A percentile compares a stretch with the other conserved stretches of the same genome.
Evolutionary conservation across 2,888 invertebrate genomes (phyloP).

Genomic region (Drosophila nr. perissopoda): DNA sequence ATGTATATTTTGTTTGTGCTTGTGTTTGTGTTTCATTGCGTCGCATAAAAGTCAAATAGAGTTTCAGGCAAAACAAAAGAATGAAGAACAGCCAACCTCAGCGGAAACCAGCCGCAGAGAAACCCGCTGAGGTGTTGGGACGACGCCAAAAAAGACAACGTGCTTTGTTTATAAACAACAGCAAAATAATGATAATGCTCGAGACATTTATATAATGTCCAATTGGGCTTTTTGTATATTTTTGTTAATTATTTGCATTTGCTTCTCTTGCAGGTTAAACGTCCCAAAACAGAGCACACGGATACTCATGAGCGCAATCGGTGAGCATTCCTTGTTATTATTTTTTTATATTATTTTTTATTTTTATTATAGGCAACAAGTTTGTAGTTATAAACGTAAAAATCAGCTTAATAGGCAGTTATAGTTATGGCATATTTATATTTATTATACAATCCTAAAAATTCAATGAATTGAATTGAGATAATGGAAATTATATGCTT

Average conservation of each 20-base stretch:
- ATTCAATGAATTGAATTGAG: neutral
- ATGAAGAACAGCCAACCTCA: constrained; percentile 33
- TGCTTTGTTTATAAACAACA: constrained; percentile 72
- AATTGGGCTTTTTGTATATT: constrained; percentile 1
- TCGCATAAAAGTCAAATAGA: constrained; percentile 44
- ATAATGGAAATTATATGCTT: neutral
- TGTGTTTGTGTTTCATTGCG: constrained; percentile 28
- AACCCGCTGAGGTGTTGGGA: constrained; percentile 53
- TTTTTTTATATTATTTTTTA: neutral
- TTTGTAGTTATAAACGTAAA: neutral
- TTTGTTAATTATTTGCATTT: constrained; percentile 19
- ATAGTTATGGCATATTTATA: neutral
- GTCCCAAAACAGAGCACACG: constrained; percentile 88
- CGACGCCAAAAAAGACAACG: constrained; percentile 16
- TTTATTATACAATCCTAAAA: neutral
- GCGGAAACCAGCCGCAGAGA: constrained; percentile 34
- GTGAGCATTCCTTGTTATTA: constrained; percentile 84
- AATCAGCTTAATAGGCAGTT: neutral
- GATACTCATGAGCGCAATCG: constrained; percentile 89
- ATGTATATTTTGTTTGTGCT: constrained; percentile 31
- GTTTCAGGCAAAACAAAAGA: constrained; percentile 7
- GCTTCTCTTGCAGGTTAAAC: constrained; percentile 88
- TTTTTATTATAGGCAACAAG: neutral
- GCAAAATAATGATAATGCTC: constrained; percentile 1
- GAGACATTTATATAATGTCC: constrained; percentile 31